These are phyloP conservation scores for Plebejus melissa DNA, from an alignment of 2,888 invertebrate species.

Conservation along the genomic window DNA sequence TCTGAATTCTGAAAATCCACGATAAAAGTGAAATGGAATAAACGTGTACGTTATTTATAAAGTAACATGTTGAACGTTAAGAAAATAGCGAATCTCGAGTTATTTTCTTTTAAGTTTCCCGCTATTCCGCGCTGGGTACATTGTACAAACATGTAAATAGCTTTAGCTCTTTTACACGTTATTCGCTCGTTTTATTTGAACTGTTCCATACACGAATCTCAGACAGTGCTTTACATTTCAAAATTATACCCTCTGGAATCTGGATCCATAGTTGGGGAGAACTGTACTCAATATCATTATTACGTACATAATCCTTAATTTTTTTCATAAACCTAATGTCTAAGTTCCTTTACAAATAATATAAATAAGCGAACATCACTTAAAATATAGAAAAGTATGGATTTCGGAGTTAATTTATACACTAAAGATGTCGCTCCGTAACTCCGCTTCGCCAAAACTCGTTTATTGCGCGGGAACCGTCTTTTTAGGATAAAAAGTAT, in stretches of 20 bases:
- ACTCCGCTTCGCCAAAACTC: too few relatives aligned
- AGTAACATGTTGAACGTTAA: constrained; percentile 22
- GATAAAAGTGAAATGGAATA: constrained; percentile 16
- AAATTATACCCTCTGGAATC: neutral
- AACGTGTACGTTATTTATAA: constrained; percentile 6
- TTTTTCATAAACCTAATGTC: neutral
- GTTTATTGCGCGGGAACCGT: too few relatives aligned
- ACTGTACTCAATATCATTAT: neutral
- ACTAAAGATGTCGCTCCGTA: too few relatives aligned
- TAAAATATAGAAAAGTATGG: too few relatives aligned
- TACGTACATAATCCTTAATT: neutral
- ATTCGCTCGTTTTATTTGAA: constrained; percentile 19
- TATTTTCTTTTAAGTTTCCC: constrained; percentile 25
- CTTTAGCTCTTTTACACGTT: constrained; percentile 26
- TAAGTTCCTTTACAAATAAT: too few relatives aligned
- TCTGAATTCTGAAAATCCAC: neutral
- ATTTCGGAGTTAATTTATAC: too few relatives aligned
- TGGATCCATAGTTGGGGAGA: neutral
- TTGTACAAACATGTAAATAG: constrained; percentile 27
- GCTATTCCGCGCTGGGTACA: constrained; percentile 22
- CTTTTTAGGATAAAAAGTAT: too few relatives aligned
- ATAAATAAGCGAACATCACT: too few relatives aligned
- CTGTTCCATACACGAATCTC: constrained; percentile 18
- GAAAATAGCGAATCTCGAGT: constrained; percentile 23
- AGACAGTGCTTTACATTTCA: constrained; percentile 6